Percentiles rank a stretch among this genome's conserved stretches.
Conservation (phyloP, 2,113 vertebrate species). For the Artemisiospiza belli region DNA sequence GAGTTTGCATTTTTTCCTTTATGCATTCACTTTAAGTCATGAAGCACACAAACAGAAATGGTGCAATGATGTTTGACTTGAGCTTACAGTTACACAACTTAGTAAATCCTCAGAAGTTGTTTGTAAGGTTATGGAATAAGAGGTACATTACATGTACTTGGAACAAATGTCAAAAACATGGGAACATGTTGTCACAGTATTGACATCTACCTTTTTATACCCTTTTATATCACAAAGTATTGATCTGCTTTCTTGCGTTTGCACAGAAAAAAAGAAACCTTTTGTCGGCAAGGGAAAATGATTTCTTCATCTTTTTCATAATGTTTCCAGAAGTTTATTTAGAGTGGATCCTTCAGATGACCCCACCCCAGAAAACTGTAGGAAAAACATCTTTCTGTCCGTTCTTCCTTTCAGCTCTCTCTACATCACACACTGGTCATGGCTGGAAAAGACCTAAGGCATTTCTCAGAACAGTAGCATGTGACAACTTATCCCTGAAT, state of each 20-base stretch:
- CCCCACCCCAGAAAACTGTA: not conserved
- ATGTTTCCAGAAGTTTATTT: not conserved
- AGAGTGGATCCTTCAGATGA: not conserved
- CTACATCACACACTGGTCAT: not conserved
- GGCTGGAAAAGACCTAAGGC: not conserved
- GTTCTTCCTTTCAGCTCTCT: not conserved
- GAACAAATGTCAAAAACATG: slow-evolving; percentile 32
- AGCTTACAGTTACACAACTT: not conserved
- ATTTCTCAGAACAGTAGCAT: not conserved
- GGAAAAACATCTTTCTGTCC: not conserved
- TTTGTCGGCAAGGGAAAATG: not conserved
- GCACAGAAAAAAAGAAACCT: not conserved
- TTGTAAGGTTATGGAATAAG: not conserved
- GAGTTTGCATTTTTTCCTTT: not conserved
- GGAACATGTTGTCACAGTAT: not conserved
- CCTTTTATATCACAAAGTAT: slow-evolving; percentile 10
- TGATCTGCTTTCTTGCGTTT: not conserved
- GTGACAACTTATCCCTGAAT: not conserved
- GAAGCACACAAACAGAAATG: not conserved
- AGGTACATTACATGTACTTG: not conserved
- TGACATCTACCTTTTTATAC: not conserved
- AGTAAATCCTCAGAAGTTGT: not conserved
- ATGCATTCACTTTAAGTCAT: not conserved
- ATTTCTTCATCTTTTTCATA: not conserved
- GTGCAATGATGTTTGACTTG: not conserved